Conservation (phyloP, 2,888 invertebrate species). For the Charanyca ferruginea region DNA sequence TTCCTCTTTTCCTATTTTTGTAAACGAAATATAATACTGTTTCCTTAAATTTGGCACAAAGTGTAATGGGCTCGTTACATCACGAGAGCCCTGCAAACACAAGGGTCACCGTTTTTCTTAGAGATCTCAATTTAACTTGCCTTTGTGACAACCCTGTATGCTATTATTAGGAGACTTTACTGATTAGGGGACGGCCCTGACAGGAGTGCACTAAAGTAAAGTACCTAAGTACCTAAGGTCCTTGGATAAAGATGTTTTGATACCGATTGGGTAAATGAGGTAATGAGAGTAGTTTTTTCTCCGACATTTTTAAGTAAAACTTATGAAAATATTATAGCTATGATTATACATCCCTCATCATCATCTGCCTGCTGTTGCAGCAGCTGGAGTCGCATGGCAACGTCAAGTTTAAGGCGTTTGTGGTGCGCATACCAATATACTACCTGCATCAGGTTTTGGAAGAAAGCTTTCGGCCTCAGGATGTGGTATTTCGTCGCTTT, state of each 20-base stretch:
- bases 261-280: neutral
- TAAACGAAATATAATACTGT: slow-evolving; percentile 6
- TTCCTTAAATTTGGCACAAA: slow-evolving; percentile 56
- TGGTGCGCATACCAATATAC: too few species aligned
- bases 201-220: slow-evolving; percentile 20
- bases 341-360: too few species aligned
- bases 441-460: too few species aligned
- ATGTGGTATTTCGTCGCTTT: too few species aligned
- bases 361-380: too few species aligned
- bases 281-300: neutral
- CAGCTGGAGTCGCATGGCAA: too few species aligned
- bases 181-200: slow-evolving; percentile 52
- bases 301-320: too few species aligned
- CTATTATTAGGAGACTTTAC: slow-evolving; percentile 57
- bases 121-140: slow-evolving; percentile 78
- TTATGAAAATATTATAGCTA: too few species aligned
- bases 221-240: too few species aligned
- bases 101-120: slow-evolving; percentile 77
- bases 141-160: slow-evolving; percentile 74
- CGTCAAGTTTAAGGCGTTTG: too few species aligned
- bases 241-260: slow-evolving; percentile 19
- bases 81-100: slow-evolving; percentile 77
- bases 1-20: neutral
- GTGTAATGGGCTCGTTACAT: slow-evolving; percentile 78
- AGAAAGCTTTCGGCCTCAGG: too few species aligned